Conservation (phyloP, 1,140 invertebrate species). For the Drosophila sp. region DNA sequence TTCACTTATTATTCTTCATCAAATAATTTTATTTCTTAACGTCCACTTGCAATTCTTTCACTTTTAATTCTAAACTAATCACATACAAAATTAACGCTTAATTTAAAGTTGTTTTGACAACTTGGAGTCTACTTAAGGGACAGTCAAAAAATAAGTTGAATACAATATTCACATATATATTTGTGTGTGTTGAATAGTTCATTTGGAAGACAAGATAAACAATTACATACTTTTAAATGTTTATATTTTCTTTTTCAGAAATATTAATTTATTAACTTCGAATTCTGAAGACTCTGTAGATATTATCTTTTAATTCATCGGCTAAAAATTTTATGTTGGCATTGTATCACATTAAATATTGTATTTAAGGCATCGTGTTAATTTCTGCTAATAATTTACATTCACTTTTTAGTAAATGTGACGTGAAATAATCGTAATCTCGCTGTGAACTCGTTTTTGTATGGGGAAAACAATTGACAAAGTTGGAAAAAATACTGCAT, state of each 20-base stretch:
- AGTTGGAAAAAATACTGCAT: conserved; percentile 28
- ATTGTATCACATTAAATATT: conserved; percentile 32
- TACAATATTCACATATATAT: no score
- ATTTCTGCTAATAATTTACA: conserved; percentile 35
- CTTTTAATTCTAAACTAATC: not conserved
- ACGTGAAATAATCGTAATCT: conserved; percentile 14
- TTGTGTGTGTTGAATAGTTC: no score
- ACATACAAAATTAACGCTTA: not conserved
- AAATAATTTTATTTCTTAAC: not conserved
- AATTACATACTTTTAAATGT: not conserved
- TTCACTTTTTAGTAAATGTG: conserved; percentile 39
- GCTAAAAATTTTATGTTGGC: conserved; percentile 1
- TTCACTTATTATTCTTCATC: no score
- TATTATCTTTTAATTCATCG: conserved; percentile 3
- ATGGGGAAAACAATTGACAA: conserved; percentile 16
- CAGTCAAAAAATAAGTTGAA: no score
- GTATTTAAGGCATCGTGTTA: conserved; percentile 37
- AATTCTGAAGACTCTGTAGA: no score
- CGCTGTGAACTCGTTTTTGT: conserved; percentile 37
- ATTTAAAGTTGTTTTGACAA: not conserved
- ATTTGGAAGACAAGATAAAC: not conserved
- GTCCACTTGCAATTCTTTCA: not conserved
- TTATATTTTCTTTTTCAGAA: not conserved
- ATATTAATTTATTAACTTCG: not conserved
- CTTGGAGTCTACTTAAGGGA: not conserved